These are phyloP conservation scores for Crocallis elinguaria DNA, from an alignment of 2,888 invertebrate genomes.

Conservation along the genomic window DNA sequence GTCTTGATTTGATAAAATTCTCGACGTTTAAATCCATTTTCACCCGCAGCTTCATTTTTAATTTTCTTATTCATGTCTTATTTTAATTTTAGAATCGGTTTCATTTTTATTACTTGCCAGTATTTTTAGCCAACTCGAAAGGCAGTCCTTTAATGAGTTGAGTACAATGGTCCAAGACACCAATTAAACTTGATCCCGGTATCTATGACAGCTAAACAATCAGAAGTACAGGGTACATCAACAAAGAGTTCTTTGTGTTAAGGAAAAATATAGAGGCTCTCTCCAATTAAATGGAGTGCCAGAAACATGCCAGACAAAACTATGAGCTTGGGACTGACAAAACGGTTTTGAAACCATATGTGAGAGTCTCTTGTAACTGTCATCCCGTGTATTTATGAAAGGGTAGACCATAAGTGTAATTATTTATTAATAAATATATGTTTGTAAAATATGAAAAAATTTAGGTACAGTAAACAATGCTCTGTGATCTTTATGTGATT, in stretches of 20 bases:
- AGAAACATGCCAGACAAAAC: constrained; percentile 49
- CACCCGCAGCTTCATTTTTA: too few species aligned
- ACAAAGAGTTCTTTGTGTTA: constrained; percentile 49
- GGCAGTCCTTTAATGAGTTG: constrained; percentile 7
- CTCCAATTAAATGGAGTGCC: constrained; percentile 67
- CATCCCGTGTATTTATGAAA: too few species aligned
- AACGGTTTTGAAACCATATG: constrained; percentile 50
- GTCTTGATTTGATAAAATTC: constrained; percentile 15
- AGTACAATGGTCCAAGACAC: constrained; percentile 16
- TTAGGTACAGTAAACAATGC: too few species aligned
- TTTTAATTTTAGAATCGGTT: background rate
- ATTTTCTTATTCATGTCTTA: background rate
- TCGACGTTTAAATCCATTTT: constrained; percentile 5
- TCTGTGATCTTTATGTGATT: too few species aligned
- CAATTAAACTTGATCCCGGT: constrained; percentile 32
- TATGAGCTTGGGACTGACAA: constrained; percentile 41
- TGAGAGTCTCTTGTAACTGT: constrained; percentile 41
- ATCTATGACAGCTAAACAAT: constrained; percentile 35
- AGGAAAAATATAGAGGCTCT: constrained; percentile 53
- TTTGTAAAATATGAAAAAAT: too few species aligned
- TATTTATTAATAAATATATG: too few species aligned
- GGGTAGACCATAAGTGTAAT: too few species aligned
- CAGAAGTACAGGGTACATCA: constrained; percentile 34
- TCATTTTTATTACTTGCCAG: background rate
- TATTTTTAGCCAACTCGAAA: background rate